phyloP scores from a whole-genome alignment of 2,113 vertebrate genomes.

The Protobothrops mucrosquamatus region DNA sequence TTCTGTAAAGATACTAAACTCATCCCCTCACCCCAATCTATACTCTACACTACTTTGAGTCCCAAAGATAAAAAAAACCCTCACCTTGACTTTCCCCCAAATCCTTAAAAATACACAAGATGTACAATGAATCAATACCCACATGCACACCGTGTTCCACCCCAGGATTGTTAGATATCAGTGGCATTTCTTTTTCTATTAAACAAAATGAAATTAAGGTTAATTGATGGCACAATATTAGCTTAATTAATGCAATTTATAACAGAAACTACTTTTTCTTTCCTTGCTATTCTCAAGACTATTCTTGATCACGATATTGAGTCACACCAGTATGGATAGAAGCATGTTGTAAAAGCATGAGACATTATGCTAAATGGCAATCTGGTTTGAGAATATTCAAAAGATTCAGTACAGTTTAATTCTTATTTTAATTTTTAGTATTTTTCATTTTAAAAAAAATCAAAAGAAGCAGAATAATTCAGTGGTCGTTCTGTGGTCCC shows the following conservation, averaged over 20 bases:
- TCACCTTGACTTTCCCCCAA: background rate
- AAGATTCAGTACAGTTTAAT: background rate
- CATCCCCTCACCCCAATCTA: background rate
- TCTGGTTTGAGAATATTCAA: background rate
- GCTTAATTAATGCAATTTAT: background rate
- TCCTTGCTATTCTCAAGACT: background rate
- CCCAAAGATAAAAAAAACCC: background rate
- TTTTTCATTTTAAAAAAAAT: background rate
- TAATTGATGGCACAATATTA: background rate
- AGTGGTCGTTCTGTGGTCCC: background rate
- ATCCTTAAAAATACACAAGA: background rate
- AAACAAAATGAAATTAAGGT: background rate
- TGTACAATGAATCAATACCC: background rate
- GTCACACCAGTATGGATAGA: background rate
- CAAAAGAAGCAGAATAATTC: background rate
- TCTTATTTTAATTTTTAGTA: background rate
- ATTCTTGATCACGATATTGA: background rate
- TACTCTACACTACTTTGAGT: background rate
- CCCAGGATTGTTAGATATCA: background rate
- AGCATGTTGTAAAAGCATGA: background rate
- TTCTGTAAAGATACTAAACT: background rate
- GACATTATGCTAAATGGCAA: background rate
- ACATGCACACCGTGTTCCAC: background rate
- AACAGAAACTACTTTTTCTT: background rate
- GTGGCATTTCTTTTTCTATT: background rate